phyloP scores from a whole-genome alignment of 2,888 invertebrate genomes.

The Cancer borealis region DNA sequence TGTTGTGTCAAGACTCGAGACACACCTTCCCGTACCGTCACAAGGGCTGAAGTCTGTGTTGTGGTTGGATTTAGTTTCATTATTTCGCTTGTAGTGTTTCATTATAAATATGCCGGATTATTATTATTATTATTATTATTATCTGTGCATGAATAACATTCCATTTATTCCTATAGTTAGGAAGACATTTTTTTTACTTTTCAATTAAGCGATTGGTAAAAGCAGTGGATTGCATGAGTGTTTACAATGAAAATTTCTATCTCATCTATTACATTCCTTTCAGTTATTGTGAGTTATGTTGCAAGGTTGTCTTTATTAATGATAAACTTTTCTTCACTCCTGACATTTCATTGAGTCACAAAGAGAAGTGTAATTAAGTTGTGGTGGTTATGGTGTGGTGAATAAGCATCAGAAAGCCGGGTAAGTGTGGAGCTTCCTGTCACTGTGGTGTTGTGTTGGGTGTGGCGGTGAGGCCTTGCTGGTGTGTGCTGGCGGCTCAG shows the following conservation, averaged over 20 bases:
- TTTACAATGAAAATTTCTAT: neutral
- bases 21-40: neutral
- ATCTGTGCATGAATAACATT: neutral
- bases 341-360: neutral
- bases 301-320: neutral
- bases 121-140: slow-evolving; percentile 6
- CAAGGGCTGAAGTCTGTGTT: neutral
- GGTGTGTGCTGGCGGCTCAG: neutral
- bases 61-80: neutral
- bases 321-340: slow-evolving; percentile 32
- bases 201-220: neutral
- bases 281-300: neutral
- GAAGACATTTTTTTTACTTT: neutral
- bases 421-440: slow-evolving; percentile 12
- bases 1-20: neutral
- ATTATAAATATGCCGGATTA: slow-evolving; percentile 26
- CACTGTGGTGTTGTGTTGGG: neutral
- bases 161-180: neutral
- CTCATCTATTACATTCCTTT: neutral
- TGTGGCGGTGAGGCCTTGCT: neutral
- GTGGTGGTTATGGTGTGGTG: no score
- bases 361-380: neutral
- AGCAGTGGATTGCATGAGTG: slow-evolving; percentile 6
- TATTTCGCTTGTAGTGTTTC: neutral
- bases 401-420: neutral